Conservation (phyloP, 2,888 invertebrate species). For the Coenonympha glycerion region DNA sequence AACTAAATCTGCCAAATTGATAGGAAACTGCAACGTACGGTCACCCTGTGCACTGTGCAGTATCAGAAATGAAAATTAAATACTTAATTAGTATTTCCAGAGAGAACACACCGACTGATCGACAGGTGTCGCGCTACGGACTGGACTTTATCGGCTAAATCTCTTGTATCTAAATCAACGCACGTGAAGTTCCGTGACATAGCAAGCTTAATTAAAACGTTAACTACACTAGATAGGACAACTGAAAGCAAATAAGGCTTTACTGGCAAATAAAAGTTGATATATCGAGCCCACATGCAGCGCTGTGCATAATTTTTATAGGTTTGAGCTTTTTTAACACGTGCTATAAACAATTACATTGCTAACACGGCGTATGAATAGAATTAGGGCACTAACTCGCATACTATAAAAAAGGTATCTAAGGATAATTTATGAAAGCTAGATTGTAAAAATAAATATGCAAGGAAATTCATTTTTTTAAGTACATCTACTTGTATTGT, state of each 20-base stretch:
- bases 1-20: too few relatives aligned
- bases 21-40: too few relatives aligned
- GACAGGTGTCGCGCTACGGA: constrained; percentile 10
- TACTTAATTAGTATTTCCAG: constrained; percentile 14
- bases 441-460: too few relatives aligned
- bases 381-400: neutral
- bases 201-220: constrained; percentile 19
- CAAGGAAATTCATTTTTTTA: too few relatives aligned
- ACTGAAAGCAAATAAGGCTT: constrained; percentile 5
- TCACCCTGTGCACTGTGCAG: neutral
- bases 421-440: too few relatives aligned
- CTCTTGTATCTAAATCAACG: constrained; percentile 22
- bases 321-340: neutral
- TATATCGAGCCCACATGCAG: constrained; percentile 4
- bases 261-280: neutral
- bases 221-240: neutral
- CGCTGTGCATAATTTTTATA: neutral
- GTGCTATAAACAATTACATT: neutral
- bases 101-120: neutral
- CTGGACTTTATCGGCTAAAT: constrained; percentile 17
- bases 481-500: constrained; percentile 12
- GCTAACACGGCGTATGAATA: neutral
- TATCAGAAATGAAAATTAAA: neutral
- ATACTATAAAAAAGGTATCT: too few relatives aligned
- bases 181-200: constrained; percentile 14